A percentile compares a stretch with the other conserved stretches of the same genome.
Conservation (phyloP, 2,113 vertebrate species). For the Tyto alba region DNA sequence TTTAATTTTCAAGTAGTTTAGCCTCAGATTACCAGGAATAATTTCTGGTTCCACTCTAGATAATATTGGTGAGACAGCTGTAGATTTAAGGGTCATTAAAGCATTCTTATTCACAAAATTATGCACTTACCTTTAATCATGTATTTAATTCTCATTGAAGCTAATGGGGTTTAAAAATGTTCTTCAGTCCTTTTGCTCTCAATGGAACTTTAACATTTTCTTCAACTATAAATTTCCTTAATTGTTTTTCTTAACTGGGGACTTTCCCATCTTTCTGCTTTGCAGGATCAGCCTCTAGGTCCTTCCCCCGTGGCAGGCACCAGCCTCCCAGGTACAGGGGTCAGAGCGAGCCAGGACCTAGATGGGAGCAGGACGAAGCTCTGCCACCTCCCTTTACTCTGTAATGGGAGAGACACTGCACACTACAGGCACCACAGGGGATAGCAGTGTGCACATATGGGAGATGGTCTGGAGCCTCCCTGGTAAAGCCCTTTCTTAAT, state of each 20-base stretch:
- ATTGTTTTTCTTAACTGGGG: background rate
- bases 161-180: background rate
- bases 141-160: background rate
- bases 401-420: background rate
- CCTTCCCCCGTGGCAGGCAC: background rate
- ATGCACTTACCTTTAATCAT: background rate
- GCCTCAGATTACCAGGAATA: background rate
- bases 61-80: background rate
- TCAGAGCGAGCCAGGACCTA: background rate
- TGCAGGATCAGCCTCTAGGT: background rate
- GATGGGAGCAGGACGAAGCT: background rate
- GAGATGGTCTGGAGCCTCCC: background rate
- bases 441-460: accelerated
- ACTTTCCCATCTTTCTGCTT: background rate
- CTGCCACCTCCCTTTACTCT: background rate
- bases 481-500: background rate
- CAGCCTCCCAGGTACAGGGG: background rate
- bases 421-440: background rate
- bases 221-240: background rate
- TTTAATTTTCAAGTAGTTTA: slow-evolving; percentile 13
- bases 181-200: background rate
- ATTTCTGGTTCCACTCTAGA: background rate
- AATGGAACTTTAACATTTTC: background rate
- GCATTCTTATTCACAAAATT: background rate
- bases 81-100: slow-evolving; percentile 23